These are phyloP conservation scores for Octomys mimax DNA, from an alignment of 2,797 vertebrate genomes.

Conservation along the genomic window DNA sequence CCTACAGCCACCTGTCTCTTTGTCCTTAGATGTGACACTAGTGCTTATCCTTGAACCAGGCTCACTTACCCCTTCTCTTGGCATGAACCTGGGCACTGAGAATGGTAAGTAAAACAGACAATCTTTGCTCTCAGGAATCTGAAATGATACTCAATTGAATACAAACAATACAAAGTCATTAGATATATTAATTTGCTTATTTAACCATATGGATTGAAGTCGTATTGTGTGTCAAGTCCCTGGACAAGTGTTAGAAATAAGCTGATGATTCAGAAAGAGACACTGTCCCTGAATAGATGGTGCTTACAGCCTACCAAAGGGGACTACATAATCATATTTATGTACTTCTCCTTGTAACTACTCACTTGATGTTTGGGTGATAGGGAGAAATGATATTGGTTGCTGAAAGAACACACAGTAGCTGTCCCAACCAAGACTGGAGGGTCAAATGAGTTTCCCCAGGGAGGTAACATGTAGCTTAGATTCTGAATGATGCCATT, in stretches of 20 bases:
- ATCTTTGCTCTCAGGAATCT: not conserved
- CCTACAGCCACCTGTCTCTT: not conserved
- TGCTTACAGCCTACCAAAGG: slow-evolving; percentile 26
- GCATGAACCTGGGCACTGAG: not conserved
- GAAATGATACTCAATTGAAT: not conserved
- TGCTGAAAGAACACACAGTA: slow-evolving; percentile 2
- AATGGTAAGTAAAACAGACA: not conserved
- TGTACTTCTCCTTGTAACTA: not conserved
- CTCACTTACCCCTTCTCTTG: not conserved
- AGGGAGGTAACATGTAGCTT: not conserved
- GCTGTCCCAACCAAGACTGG: not conserved
- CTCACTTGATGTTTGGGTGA: slow-evolving; percentile 6
- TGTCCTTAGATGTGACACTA: not conserved
- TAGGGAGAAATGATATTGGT: not conserved
- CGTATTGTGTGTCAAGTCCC: slow-evolving; percentile 18
- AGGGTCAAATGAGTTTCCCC: not conserved
- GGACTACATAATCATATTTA: not conserved
- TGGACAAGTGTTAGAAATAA: not conserved
- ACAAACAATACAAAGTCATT: slow-evolving; percentile 23
- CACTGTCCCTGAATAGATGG: not conserved
- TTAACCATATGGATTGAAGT: not conserved
- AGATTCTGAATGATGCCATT: not conserved
- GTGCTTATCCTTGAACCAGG: not conserved
- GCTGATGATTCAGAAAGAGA: slow-evolving; percentile 21
- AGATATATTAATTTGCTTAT: not conserved